Percentiles rank a stretch among this genome's conserved stretches.
phyloP scores from a whole-genome alignment of 2,113 vertebrate species.

The Etheostoma cragini region DNA sequence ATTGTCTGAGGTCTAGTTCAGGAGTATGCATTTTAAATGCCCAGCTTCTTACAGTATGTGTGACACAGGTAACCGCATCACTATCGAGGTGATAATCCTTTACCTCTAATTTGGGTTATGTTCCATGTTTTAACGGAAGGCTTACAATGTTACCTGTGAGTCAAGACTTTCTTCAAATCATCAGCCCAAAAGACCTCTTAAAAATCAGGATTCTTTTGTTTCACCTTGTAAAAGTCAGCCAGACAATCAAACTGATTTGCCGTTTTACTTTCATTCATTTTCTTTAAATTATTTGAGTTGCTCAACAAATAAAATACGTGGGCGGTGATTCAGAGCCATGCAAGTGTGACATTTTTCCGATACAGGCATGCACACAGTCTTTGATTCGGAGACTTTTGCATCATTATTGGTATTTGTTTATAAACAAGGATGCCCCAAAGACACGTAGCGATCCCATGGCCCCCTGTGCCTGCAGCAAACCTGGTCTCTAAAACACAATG shows the following conservation, averaged over 20 bases:
- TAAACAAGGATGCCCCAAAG: background rate
- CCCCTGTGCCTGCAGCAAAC: background rate
- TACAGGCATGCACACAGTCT: background rate
- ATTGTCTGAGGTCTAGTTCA: background rate
- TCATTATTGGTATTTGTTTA: background rate
- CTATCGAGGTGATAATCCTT: background rate
- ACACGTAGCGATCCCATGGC: background rate
- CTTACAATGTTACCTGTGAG: background rate
- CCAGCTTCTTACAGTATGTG: background rate
- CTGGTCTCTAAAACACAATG: background rate
- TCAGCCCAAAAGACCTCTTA: background rate
- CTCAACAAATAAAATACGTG: background rate
- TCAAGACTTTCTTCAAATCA: background rate
- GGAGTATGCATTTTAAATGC: slow-evolving; percentile 10
- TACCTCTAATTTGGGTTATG: background rate
- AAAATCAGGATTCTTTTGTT: background rate
- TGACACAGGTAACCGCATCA: background rate
- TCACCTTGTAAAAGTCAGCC: background rate
- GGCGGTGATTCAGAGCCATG: background rate
- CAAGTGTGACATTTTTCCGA: background rate
- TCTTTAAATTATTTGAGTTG: slow-evolving; percentile 8
- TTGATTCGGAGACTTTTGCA: background rate
- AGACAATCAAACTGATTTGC: background rate
- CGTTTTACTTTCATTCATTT: background rate
- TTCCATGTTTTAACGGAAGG: background rate